Percentiles rank a stretch among this genome's conserved stretches.
Evolutionary conservation across 2,113 vertebrate species (phyloP).

Genomic region (Sceloporus tristichus): DNA sequence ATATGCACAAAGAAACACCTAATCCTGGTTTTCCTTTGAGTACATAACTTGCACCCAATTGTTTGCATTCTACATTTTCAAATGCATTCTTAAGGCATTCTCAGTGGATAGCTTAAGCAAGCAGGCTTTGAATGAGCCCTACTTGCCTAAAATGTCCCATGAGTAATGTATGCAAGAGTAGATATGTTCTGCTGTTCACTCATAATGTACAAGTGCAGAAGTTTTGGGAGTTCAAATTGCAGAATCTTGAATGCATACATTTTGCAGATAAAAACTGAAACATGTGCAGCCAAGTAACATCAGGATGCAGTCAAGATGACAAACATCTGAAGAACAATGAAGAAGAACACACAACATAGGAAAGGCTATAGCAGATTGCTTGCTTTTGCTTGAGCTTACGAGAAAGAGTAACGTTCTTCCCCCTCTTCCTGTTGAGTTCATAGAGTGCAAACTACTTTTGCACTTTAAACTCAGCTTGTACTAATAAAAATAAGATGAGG

Average conservation of each 20-base stretch:
- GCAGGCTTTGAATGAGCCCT: neutral
- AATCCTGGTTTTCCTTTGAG: neutral
- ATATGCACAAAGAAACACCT: neutral
- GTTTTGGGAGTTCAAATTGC: neutral
- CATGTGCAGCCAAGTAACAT: too few relatives aligned
- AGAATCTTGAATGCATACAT: neutral
- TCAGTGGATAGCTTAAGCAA: neutral
- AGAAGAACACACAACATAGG: too few relatives aligned
- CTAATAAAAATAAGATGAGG: too few relatives aligned
- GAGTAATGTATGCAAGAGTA: neutral
- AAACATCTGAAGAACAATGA: too few relatives aligned
- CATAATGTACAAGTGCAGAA: neutral
- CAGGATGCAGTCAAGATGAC: too few relatives aligned
- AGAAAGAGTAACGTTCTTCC: too few relatives aligned
- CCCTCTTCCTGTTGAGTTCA: too few relatives aligned
- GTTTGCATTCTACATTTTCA: neutral
- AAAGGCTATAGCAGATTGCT: too few relatives aligned
- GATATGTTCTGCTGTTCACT: neutral
- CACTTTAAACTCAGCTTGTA: too few relatives aligned
- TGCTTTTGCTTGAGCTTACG: too few relatives aligned
- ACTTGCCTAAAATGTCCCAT: neutral
- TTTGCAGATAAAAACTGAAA: too few relatives aligned
- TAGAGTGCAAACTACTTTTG: too few relatives aligned
- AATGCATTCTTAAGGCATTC: neutral
- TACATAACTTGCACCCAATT: neutral